Evolutionary conservation across 2,113 vertebrate species (phyloP), one percentile per base, ranked within the genome.

Genomic region (Zapornia atra): DNA sequence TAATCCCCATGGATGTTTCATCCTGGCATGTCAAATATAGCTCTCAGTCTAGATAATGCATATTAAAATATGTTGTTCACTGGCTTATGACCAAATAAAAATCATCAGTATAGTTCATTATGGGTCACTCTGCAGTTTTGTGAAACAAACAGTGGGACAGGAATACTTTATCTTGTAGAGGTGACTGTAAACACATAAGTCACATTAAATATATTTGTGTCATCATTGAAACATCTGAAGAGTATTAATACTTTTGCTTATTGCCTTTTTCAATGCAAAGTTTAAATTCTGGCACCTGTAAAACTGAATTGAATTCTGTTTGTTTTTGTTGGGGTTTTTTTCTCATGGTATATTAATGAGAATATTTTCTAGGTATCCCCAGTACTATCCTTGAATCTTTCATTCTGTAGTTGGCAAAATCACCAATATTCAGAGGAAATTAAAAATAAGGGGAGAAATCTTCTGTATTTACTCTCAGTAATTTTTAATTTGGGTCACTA

Each of bases 321-420:
- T 22, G 5, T 6, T 15, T 51, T 42, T 57, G 20, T 18, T 38
- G 38, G 38, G 38, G 38, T 53, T 50, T 33, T 44, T 28, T 31
- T 5, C 13, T 71, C 1, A 1, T 5, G 56, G 21, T 44, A 42
- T 5, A 28, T 50, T 53, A 42, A 56, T 1, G 10, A 6, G 10
- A 60, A 4, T 57, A 12, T 66, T 81, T 76, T 59, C 29, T 46
- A 53, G 3, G 6, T 75, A 50, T 31, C n/a, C 38, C 4, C 33
- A 42, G 34, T 42, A 28, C 7, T 76, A 8, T 15, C 22, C 4
- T 56, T 59, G 10, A 46, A 33, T 59, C 2, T 44, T 61, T 42
- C 8, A 17, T 77, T 91, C 20, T 33, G 1, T 38, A 70, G 63
- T 14, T 81, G 38, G 7, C 7, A 87, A 72, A 96, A 66, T 50